Percentiles rank a stretch among this genome's conserved stretches.
Evolutionary conservation across 2,888 invertebrate genomes (phyloP).

Genomic region (Hypselothyrea guttata): DNA sequence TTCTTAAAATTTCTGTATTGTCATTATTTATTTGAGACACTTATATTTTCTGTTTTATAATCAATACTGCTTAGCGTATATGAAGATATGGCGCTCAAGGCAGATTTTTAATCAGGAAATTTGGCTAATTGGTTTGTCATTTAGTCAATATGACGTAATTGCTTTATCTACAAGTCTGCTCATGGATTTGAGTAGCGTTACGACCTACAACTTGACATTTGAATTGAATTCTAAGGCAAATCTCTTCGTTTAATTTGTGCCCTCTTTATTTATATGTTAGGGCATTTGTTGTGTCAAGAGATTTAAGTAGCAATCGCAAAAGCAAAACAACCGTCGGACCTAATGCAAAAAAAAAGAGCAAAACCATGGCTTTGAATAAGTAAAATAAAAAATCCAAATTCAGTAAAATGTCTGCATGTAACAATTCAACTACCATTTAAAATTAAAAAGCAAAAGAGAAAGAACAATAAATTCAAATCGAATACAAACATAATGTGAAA

Average conservation of each 20-base stretch:
- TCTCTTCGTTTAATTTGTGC: conserved; percentile 47
- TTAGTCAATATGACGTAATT: conserved; percentile 10
- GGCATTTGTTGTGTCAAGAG: conserved; percentile 42
- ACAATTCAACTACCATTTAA: background rate
- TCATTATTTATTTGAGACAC: too few species aligned
- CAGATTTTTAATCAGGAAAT: conserved; percentile 1
- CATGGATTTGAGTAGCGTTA: conserved; percentile 25
- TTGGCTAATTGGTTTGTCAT: conserved; percentile 18
- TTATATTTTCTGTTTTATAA: too few species aligned
- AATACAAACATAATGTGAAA: conserved; percentile 48
- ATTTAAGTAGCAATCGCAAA: conserved; percentile 1
- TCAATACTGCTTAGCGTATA: too few species aligned
- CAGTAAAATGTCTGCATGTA: conserved; percentile 51
- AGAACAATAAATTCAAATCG: conserved; percentile 49
- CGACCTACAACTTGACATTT: conserved; percentile 54
- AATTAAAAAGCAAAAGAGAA: conserved; percentile 8
- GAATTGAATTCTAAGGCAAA: conserved; percentile 49
- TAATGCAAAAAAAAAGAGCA: conserved; percentile 12
- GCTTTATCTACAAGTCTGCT: conserved; percentile 32
- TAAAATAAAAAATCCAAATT: conserved; percentile 37
- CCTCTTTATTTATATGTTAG: conserved; percentile 44
- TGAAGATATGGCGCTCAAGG: too few species aligned
- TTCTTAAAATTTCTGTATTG: too few species aligned
- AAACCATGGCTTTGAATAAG: conserved; percentile 34
- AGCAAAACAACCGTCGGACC: background rate